These are phyloP conservation scores for Sinocyclocheilus anshuiensis DNA, from an alignment of 2,113 vertebrate genomes.

Conservation along the genomic window DNA sequence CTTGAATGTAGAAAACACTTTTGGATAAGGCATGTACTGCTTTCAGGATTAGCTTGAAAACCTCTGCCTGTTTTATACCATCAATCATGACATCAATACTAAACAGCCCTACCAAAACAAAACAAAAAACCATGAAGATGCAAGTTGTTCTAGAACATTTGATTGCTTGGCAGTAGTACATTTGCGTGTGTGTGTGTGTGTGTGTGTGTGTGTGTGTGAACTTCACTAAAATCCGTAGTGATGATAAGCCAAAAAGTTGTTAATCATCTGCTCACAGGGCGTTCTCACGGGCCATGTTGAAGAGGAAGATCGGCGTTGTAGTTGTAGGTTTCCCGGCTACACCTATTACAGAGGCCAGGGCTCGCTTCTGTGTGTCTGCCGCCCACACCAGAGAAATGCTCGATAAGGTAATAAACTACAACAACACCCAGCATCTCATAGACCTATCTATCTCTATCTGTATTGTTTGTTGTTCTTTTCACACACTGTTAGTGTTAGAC, in stretches of 20 bases:
- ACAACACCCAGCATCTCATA: background rate
- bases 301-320: constrained; percentile 84
- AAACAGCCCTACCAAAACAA: no score
- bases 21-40: background rate
- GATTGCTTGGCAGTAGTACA: background rate
- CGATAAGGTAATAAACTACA: constrained; percentile 75
- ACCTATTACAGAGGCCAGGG: constrained; percentile 88
- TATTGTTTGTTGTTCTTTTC: background rate
- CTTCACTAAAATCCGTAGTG: background rate
- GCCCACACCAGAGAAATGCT: constrained; percentile 88
- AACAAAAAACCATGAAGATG: background rate
- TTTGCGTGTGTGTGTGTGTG: background rate
- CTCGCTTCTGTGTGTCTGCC: constrained; percentile 87
- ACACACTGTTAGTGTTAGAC: background rate
- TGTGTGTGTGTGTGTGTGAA: background rate
- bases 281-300: constrained; percentile 86
- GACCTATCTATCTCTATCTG: background rate
- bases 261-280: constrained; percentile 69
- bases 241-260: background rate
- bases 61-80: background rate
- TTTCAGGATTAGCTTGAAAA: background rate
- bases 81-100: background rate
- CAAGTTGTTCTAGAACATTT: background rate
- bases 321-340: constrained; percentile 90
- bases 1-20: background rate